Evolutionary conservation across 2,888 invertebrate genomes (phyloP).

Genomic region (Chrysomela aeneicollis): DNA sequence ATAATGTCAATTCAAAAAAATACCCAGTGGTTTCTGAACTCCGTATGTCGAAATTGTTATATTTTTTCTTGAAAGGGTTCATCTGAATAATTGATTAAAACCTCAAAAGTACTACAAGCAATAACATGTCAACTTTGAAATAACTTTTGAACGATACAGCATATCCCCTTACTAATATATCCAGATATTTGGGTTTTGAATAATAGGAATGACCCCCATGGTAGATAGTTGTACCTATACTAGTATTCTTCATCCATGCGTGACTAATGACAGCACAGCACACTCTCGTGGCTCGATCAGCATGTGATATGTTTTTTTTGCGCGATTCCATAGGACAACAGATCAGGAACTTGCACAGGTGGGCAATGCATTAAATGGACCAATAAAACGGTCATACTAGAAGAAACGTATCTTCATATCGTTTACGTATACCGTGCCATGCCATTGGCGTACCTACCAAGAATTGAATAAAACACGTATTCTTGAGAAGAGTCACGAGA

Average conservation of each 20-base stretch:
- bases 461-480: not conserved
- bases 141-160: no score
- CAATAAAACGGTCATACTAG: not conserved
- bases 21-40: no score
- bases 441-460: not conserved
- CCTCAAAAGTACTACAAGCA: no score
- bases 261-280: not conserved
- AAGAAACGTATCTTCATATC: not conserved
- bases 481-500: no score
- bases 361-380: not conserved
- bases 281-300: not conserved
- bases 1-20: no score
- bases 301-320: not conserved
- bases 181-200: no score
- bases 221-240: no score
- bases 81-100: no score
- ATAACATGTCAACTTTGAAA: no score
- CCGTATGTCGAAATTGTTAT: no score
- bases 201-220: not conserved
- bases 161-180: no score
- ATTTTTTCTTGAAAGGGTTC: no score
- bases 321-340: not conserved
- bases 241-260: not conserved
- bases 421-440: not conserved
- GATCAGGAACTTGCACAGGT: slow-evolving; percentile 1